These are phyloP conservation scores for Xanthia togata DNA, from an alignment of 2,888 invertebrate species.

Conservation along the genomic window DNA sequence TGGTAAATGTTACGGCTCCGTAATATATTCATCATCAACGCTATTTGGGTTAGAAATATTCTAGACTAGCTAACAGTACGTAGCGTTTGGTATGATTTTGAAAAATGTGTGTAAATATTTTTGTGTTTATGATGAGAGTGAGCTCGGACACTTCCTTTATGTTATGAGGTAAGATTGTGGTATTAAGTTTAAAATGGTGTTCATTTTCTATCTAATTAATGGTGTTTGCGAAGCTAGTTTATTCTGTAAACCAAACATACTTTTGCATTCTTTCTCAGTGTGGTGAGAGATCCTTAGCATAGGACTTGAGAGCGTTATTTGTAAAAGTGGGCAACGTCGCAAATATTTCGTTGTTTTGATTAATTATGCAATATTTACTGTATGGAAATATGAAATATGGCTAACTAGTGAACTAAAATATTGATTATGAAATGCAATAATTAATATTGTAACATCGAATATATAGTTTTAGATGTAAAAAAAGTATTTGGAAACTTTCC, in stretches of 20 bases:
- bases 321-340: no score
- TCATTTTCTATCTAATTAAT: constrained; percentile 25
- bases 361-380: no score
- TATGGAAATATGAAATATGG: no score
- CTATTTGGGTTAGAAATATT: constrained; percentile 44
- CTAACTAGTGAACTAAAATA: no score
- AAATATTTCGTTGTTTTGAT: no score
- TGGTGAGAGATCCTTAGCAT: constrained; percentile 9
- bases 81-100: constrained; percentile 25
- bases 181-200: constrained; percentile 14
- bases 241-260: not conserved
- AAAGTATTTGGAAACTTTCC: no score
- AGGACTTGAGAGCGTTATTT: no score
- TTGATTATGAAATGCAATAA: no score
- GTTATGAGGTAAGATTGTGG: not conserved
- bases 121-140: constrained; percentile 12
- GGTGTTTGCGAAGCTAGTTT: constrained; percentile 14
- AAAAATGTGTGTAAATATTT: constrained; percentile 37
- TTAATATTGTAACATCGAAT: no score
- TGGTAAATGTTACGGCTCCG: constrained; percentile 45
- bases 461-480: no score
- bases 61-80: constrained; percentile 16
- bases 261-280: not conserved
- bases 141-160: not conserved
- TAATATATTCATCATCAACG: constrained; percentile 26